Base-by-base conservation (phyloP, 2,888 invertebrate genomes). In the Trachelus iudaicus region DNA sequence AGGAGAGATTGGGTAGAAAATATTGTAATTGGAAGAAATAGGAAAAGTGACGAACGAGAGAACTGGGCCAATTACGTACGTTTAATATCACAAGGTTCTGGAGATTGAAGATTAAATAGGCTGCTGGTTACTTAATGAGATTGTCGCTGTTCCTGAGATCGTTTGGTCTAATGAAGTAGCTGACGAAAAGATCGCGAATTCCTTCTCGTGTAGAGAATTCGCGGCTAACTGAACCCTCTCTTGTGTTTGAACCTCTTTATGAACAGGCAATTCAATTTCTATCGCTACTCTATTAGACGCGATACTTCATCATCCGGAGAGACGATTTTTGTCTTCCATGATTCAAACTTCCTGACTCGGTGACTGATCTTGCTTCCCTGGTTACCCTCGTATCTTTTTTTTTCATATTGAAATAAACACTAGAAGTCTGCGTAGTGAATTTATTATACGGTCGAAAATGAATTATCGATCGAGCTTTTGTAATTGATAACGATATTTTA, bases 81-180 rank as follows among this genome's bases (percentile, higher is more conserved):
- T 56, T 23, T 23, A 56, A 23, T 15, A 23, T 56, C 56, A 23
- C 56, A 23, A 71, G 76, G 76, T 75, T 78, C 69, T 69, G 75
- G 77, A 79, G 79, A 81, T 83, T 81, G 81, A 80, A 82, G 73
- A 71, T 81, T 79, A 79, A 81, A 68, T 76, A 82, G 56, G 76
- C 69, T 74, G 40, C 74, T 74, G 69, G 81, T 77, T 76, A 81
- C 78, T 75, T 86, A 85, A 87, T 85, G 82, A 84, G 82, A 84
- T 86, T 81, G 84, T 85, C 85, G 80, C 81, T 81, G 82, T 83
- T 81, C 81, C 80, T 82, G 81, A 79, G 79, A 83, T 84, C 81
- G 79, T 83, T 83, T 81, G 82, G 81, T 79, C 79, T 85, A 85
- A 88, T 83, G 83, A 86, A 87, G 82, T 81, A 80, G 81, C 81